These are phyloP conservation scores for Pecten maximus DNA, from an alignment of 2,888 invertebrate species.

Conservation along the genomic window DNA sequence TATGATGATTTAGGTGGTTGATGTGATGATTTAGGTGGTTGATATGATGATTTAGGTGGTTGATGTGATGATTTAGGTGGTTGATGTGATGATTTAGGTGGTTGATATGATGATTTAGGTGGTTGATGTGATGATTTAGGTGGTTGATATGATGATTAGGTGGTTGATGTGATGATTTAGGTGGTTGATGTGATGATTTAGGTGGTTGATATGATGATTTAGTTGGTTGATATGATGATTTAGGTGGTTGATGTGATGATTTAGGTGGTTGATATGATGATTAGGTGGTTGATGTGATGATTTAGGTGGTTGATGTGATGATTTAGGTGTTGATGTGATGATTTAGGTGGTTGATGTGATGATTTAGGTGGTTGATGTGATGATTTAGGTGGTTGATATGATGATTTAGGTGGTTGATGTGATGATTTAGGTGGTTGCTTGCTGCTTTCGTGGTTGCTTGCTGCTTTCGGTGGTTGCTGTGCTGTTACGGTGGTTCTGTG, in stretches of 20 bases:
- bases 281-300: no score
- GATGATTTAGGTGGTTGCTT: neutral
- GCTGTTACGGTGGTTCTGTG: no score
- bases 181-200: conserved; percentile 87
- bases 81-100: neutral
- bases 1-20: neutral
- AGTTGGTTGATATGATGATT: neutral
- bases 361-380: no score
- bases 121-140: conserved; percentile 88
- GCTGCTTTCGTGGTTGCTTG: neutral
- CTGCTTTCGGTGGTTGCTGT: no score
- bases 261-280: conserved; percentile 82
- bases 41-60: conserved; percentile 83
- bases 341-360: neutral
- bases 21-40: conserved; percentile 94
- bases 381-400: conserved; percentile 44
- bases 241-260: no score
- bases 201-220: conserved; percentile 90
- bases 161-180: no score
- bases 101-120: conserved; percentile 90
- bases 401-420: conserved; percentile 97
- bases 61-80: no score
- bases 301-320: conserved; percentile 98
- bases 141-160: neutral
- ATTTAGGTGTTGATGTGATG: no score